Evolutionary conservation across 2,888 invertebrate genomes (phyloP), one percentile per base, ranked within the genome.

Genomic region (Pterobdella sp.): DNA sequence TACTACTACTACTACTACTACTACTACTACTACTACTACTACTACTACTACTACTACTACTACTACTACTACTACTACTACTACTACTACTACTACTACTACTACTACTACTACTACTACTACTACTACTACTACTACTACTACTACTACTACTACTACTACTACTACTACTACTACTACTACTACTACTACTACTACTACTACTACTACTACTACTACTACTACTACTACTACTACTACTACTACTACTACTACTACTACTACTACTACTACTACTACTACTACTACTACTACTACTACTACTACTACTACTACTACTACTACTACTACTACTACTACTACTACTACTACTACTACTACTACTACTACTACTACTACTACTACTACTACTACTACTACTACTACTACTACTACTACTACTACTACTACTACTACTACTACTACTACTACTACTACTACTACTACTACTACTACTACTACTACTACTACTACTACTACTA

Each of bases 91-190:
- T 35, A 67, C 34, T 35, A 35, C 32, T 67, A 35, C 34, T 31
- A 67, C 36, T 67, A 14, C 68, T 35, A 67, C 34, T 35, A 67
- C 36, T 35, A 31, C 34, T 35, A 67, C 68, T 34, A 67, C 32
- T 35, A 67, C 36, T 32, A 67, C 68, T 67, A 67, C 36, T 34
- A 67, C 36, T 67, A 34, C 68, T 67, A 31, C 34, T 67, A 34
- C 68, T 34, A 34, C 34, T 67, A 34, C 68, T 64, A 64, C 64
- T 64, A 64, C 64, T 64, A 64, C 64, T 64, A 64, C 64, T 64
- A 64, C 64, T 64, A 64, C 64, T 64, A 64, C 36, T 34, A 67
- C 36, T 67, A 34, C 68, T 67, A 31, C 34, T 67, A 34, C 68
- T 34, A 34, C 34, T 67, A 34, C 68, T 64, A 64, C 64, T 64